phyloP scores from a whole-genome alignment of 2,797 vertebrate genomes.

The Acipenser ruthenus region DNA sequence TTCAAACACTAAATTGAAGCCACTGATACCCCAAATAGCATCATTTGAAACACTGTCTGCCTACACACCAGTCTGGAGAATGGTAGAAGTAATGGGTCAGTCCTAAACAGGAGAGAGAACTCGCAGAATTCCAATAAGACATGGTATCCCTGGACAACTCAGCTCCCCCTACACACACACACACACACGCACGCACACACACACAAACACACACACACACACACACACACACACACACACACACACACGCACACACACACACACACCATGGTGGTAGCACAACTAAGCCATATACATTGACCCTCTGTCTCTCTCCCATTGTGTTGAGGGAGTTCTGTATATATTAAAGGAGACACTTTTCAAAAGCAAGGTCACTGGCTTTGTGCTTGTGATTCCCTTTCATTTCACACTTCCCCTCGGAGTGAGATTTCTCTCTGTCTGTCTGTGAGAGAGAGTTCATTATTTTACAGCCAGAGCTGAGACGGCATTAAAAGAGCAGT shows the following conservation, averaged over 20 bases:
- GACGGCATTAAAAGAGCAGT: background rate
- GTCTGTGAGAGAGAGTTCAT: background rate
- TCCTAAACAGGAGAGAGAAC: too few relatives aligned
- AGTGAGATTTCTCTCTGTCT: background rate
- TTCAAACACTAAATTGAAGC: too few relatives aligned
- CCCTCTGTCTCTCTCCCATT: too few relatives aligned
- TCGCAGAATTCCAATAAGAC: too few relatives aligned
- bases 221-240: slow-evolving; percentile 22
- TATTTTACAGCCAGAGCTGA: background rate
- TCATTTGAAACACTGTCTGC: too few relatives aligned
- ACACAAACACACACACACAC: slow-evolving; percentile 16
- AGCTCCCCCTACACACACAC: background rate
- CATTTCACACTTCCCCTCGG: background rate
- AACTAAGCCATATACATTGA: too few relatives aligned
- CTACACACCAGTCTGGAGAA: too few relatives aligned
- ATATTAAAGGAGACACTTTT: background rate
- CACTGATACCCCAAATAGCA: too few relatives aligned
- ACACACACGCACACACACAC: slow-evolving; percentile 6
- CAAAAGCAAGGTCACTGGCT: background rate
- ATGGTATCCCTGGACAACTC: too few relatives aligned
- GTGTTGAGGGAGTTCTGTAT: too few relatives aligned
- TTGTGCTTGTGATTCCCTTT: background rate
- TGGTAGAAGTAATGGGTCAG: too few relatives aligned
- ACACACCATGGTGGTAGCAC: too few relatives aligned
- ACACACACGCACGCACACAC: slow-evolving; percentile 18